A percentile compares a stretch with the other conserved stretches of the same genome.
These are phyloP conservation scores for Baryphthengus martii DNA, from an alignment of 2,113 vertebrate species.

Conservation along the genomic window DNA sequence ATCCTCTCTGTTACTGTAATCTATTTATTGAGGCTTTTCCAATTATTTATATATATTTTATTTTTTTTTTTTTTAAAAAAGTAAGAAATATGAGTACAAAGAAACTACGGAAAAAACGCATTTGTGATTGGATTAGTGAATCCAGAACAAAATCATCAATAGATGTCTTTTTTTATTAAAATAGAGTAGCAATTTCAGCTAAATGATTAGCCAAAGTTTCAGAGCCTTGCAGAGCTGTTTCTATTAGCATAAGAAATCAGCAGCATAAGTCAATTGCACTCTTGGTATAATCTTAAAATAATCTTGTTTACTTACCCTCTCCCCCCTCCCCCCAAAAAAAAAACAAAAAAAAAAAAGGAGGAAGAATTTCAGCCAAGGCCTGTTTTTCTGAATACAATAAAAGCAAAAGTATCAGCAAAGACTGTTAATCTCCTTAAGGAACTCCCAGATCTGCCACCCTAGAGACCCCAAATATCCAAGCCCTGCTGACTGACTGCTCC, in stretches of 20 bases:
- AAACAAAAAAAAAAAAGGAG: neutral
- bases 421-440: neutral
- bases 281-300: neutral
- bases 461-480: neutral
- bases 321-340: too few relatives aligned
- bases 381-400: neutral
- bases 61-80: too few relatives aligned
- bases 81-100: conserved; percentile 25
- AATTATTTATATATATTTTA: conserved; percentile 29
- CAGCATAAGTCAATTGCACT: neutral
- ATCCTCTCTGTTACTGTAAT: conserved; percentile 25
- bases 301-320: neutral
- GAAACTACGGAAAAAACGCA: conserved; percentile 7
- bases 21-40: conserved; percentile 40
- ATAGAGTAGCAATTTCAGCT: neutral
- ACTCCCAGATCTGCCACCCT: neutral
- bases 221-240: conserved; percentile 12
- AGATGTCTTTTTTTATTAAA: conserved; percentile 49
- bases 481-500: neutral
- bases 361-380: neutral
- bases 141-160: conserved; percentile 42
- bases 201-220: conserved; percentile 32
- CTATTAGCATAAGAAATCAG: conserved; percentile 31
- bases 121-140: conserved; percentile 36
- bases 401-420: neutral